These are phyloP conservation scores for Chloropsis hardwickii DNA, from an alignment of 2,113 vertebrate genomes.

Conservation along the genomic window DNA sequence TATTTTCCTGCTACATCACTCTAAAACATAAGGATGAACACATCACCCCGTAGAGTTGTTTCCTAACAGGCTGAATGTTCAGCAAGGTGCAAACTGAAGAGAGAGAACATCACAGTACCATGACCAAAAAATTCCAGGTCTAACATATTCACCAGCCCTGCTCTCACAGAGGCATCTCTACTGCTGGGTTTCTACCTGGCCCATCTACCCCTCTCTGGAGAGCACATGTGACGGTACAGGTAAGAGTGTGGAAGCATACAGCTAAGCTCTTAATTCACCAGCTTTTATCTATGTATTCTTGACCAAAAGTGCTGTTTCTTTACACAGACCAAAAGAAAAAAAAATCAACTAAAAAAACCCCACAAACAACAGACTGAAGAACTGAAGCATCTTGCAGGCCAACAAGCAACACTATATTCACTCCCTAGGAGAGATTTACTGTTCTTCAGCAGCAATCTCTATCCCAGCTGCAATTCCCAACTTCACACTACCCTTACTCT, in stretches of 20 bases:
- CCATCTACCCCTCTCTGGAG: background rate
- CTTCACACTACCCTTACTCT: background rate
- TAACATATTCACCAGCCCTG: background rate
- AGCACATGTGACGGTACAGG: rapidly evolving
- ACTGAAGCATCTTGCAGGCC: background rate
- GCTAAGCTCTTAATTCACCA: background rate
- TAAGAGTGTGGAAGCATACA: background rate
- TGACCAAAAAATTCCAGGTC: background rate
- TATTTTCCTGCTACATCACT: background rate
- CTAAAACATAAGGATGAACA: background rate
- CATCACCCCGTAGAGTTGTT: background rate
- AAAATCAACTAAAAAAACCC: no score
- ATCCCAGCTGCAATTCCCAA: background rate
- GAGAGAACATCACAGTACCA: background rate
- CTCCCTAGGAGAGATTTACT: background rate
- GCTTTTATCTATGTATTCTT: background rate
- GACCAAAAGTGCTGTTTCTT: background rate
- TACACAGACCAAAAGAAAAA: background rate
- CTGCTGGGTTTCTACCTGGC: background rate
- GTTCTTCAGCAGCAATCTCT: background rate
- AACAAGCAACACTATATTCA: background rate
- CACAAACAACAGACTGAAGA: background rate
- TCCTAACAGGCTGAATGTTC: background rate
- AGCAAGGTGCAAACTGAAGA: background rate
- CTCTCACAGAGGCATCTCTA: background rate